Conservation (phyloP, 2,797 vertebrate genomes). For the Hippocampus kuda region DNA sequence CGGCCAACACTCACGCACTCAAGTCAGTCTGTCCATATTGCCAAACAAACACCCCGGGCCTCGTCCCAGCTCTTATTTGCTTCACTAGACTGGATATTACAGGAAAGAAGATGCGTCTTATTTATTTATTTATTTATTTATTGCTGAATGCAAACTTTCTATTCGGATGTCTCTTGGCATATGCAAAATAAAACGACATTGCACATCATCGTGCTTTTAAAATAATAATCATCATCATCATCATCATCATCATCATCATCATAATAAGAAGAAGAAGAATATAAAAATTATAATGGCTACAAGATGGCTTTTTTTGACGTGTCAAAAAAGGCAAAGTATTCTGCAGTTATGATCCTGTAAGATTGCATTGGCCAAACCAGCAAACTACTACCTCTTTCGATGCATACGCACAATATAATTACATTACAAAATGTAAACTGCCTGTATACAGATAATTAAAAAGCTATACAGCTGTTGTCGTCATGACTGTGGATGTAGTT, state of each 20-base stretch:
- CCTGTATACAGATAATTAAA: neutral
- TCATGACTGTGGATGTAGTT: no score
- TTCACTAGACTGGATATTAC: constrained; percentile 36
- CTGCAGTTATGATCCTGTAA: neutral
- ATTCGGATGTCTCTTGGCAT: neutral
- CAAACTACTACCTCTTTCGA: neutral
- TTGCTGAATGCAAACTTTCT: neutral
- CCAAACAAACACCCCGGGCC: constrained; percentile 66
- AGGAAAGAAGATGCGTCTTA: neutral
- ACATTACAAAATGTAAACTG: neutral
- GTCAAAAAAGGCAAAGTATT: neutral
- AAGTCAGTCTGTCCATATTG: constrained; percentile 59
- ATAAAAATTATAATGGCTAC: neutral
- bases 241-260: no score
- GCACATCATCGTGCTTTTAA: neutral
- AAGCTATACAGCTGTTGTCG: no score
- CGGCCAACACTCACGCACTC: constrained; percentile 55
- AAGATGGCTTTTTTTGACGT: no score
- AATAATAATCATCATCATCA: neutral
- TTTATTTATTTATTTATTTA: neutral
- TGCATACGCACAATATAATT: neutral
- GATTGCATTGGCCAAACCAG: neutral
- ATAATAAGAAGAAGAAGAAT: neutral
- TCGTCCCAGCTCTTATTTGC: constrained; percentile 59
- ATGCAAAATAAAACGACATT: neutral